Evolutionary conservation across 2,888 invertebrate species (phyloP), one percentile per base, ranked within the genome.

Genomic region (Leptarthrus brevirostris): DNA sequence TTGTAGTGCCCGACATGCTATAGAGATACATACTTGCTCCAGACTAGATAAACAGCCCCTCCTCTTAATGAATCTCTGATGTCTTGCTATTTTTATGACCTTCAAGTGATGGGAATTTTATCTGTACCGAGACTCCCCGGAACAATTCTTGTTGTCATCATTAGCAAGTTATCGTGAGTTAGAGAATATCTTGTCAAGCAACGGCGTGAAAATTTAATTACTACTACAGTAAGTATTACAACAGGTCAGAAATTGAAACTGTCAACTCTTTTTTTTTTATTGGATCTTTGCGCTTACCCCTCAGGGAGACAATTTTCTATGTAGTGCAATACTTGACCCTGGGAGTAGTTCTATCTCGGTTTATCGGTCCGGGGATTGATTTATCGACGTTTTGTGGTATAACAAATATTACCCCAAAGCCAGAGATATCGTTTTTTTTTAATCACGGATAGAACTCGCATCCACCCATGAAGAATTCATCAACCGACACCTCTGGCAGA

Each of bases 201-300:
- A 30, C 26, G n/a, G 56, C 16, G 56, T 56, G 56, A 56, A 56
- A 56, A 56, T 26, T 56, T 30, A 56, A 56, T 56, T 30, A 56
- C 56, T 6, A n/a, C n/a, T 14, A 30, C 10, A 56, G 30, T 56
- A 16, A 34, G 8, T 34, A 34, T 30, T 12, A 5, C n/a, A 54
- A 14, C 54, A 24, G n/a, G n/a, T 54, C 24, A 6, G 26, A 8
- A 54, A 30, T 26, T 12, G 8, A 4, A 12, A 1, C 22, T 26
- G 24, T 40, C 54, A 54, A 26, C 5, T 54, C 14, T 56, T 56
- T 30, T 10, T 16, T 10, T 18, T 4, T 2, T 3, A 12, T 36
- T 36, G 34, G 18, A 18, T 58, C 58, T 18, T 58, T 56, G 56
- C 30, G 26, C 26, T 24, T 3, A 14, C 8, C 56, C n/a, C n/a